A percentile compares a stretch with the other conserved stretches of the same genome.
Evolutionary conservation across 53 echinoderm and acorn worm genomes (phyloP).

Genomic region (Apostichopus leukothele): DNA sequence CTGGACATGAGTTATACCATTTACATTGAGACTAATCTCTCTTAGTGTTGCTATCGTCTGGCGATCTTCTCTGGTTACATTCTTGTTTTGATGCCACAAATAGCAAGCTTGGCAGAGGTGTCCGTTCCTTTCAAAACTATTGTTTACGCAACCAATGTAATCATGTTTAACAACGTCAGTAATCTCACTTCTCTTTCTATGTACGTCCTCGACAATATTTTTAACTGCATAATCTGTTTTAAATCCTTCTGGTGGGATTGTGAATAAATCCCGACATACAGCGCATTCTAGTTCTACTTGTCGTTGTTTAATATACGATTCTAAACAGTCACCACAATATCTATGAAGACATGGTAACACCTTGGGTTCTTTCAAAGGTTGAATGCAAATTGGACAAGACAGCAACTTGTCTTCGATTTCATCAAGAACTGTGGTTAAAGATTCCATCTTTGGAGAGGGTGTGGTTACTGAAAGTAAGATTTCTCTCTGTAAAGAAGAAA

Average conservation of each 20-base stretch:
- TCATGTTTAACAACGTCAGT: not conserved
- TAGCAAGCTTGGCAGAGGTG: conserved; percentile 10
- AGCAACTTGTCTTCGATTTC: not conserved
- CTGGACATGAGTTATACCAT: not conserved
- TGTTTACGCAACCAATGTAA: not conserved
- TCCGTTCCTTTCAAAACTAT: not conserved
- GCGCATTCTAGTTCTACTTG: not conserved
- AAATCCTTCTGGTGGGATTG: not conserved
- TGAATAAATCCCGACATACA: not conserved
- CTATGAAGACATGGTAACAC: conserved; percentile 1
- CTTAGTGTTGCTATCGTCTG: not conserved
- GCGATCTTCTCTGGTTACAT: not conserved
- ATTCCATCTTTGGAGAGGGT: not conserved
- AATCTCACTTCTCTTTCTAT: not conserved
- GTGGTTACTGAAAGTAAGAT: too few species aligned
- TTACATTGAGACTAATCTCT: not conserved
- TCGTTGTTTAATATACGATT: not conserved
- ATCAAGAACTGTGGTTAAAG: not conserved
- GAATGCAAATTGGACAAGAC: conserved; percentile 3
- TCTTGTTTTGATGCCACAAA: not conserved
- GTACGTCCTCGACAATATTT: not conserved
- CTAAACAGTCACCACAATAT: not conserved
- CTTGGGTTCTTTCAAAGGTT: not conserved
- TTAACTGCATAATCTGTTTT: conserved; percentile 5
- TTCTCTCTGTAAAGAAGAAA: too few species aligned